A percentile compares a stretch with the other conserved stretches of the same genome.
These are phyloP conservation scores for Notothenia coriiceps DNA, from an alignment of 2,113 vertebrate genomes.

Conservation along the genomic window DNA sequence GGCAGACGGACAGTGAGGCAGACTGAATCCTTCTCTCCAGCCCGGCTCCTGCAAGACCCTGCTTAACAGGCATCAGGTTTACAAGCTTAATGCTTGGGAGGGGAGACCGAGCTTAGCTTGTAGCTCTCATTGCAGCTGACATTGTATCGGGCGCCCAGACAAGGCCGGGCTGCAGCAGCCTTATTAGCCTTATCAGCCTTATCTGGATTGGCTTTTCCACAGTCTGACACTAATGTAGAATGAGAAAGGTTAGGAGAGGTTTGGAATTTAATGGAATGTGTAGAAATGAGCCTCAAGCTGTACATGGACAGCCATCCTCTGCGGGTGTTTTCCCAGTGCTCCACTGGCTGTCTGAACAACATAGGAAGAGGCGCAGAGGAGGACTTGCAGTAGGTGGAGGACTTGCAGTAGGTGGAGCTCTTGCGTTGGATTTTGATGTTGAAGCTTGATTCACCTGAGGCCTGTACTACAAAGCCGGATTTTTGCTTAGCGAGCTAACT, in stretches of 20 bases:
- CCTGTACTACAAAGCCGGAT: too few species aligned
- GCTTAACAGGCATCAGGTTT: conserved; percentile 74
- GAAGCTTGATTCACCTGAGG: conserved; percentile 73
- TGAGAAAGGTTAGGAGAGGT: conserved; percentile 37
- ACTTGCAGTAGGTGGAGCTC: conserved; percentile 86
- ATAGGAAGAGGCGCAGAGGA: conserved; percentile 61
- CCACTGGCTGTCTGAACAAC: conserved; percentile 49
- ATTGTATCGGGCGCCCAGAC: conserved; percentile 58
- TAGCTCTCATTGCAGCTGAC: conserved; percentile 62
- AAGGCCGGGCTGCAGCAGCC: conserved; percentile 52
- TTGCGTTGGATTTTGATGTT: conserved; percentile 81
- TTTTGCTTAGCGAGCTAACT: too few species aligned
- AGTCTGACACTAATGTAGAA: conserved; percentile 41
- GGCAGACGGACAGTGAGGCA: conserved; percentile 63
- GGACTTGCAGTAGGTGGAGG: conserved; percentile 81
- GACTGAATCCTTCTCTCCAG: conserved; percentile 58
- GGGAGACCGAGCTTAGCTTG: conserved; percentile 56
- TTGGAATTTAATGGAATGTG: conserved; percentile 52
- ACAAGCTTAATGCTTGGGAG: conserved; percentile 62
- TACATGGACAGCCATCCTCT: conserved; percentile 19
- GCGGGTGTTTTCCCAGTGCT: conserved; percentile 49
- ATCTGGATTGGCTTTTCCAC: conserved; percentile 43
- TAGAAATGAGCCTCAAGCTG: conserved; percentile 15
- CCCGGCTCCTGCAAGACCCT: conserved; percentile 66
- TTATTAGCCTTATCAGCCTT: conserved; percentile 66